Evolutionary conservation across 2,113 vertebrate genomes (phyloP).

Genomic region (Alosa alosa): DNA sequence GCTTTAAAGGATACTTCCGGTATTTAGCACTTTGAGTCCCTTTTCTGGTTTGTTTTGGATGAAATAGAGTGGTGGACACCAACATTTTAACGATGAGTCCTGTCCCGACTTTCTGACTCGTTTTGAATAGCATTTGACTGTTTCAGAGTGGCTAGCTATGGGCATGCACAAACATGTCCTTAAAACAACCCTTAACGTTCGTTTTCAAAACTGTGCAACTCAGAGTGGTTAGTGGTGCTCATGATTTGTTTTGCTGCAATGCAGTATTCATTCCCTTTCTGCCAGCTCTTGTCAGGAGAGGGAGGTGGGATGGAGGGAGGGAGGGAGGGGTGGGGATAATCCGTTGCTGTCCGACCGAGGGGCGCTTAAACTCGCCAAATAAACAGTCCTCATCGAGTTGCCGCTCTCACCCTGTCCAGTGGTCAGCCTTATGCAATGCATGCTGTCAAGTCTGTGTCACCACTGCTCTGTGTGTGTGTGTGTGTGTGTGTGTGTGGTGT

Average conservation of each 20-base stretch:
- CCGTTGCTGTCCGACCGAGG: conserved; percentile 14
- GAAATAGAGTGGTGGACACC: no score
- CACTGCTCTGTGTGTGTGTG: not conserved
- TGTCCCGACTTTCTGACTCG: no score
- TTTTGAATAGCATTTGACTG: no score
- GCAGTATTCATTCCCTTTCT: conserved; percentile 65
- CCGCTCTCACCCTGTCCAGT: not conserved
- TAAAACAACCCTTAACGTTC: no score
- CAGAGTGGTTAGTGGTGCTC: no score
- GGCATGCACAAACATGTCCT: no score
- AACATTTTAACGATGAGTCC: no score
- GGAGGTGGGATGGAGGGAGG: conserved; percentile 29
- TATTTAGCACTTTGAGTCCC: no score
- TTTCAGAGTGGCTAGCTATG: no score
- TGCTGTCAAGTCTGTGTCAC: not conserved
- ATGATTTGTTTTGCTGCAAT: conserved; percentile 74
- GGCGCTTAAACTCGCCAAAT: not conserved
- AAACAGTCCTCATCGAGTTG: not conserved
- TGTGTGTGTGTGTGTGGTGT: not conserved
- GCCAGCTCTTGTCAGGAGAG: conserved; percentile 40
- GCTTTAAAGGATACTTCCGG: not conserved
- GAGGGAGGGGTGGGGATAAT: conserved; percentile 19
- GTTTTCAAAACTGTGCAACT: no score
- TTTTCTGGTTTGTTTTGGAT: no score
- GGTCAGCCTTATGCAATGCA: conserved; percentile 7